phyloP scores from a whole-genome alignment of 2,888 invertebrate genomes.

The Thymelicus sylvestris region DNA sequence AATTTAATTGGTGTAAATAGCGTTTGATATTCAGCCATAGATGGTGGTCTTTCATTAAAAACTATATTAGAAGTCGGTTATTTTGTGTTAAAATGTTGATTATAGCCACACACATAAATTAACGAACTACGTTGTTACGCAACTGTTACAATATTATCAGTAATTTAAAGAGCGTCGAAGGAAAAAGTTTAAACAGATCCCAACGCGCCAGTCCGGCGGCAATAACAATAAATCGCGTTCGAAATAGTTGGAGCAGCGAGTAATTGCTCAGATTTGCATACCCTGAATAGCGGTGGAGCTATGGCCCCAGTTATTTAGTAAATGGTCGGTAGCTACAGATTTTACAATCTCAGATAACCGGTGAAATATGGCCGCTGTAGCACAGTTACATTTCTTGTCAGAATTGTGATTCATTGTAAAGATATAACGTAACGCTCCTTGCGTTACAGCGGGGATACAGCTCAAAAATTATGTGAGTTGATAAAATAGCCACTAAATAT shows the following conservation, averaged over 20 bases:
- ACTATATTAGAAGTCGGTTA: too few species aligned
- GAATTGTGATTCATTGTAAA: neutral
- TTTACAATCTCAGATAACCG: constrained; percentile 3
- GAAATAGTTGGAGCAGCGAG: constrained; percentile 29
- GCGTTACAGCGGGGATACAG: too few species aligned
- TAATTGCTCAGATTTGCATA: constrained; percentile 31
- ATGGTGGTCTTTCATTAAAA: too few species aligned
- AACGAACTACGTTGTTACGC: too few species aligned
- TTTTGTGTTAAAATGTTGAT: too few species aligned
- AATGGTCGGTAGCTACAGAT: constrained; percentile 16
- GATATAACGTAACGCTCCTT: neutral
- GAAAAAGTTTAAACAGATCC: neutral
- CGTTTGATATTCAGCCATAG: too few species aligned
- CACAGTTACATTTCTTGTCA: neutral
- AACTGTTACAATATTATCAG: too few species aligned
- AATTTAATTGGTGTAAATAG: too few species aligned
- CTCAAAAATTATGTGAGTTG: too few species aligned
- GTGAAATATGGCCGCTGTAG: neutral
- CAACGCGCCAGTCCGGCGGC: neutral
- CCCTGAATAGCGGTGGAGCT: constrained; percentile 20
- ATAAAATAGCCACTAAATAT: too few species aligned
- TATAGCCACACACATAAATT: too few species aligned
- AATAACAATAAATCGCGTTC: constrained; percentile 30
- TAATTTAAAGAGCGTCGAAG: too few species aligned
- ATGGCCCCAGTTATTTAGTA: constrained; percentile 15